Evolutionary conservation across 2,888 invertebrate genomes (phyloP), one percentile per base, ranked within the genome.

Genomic region (Eupeodes latifasciatus): DNA sequence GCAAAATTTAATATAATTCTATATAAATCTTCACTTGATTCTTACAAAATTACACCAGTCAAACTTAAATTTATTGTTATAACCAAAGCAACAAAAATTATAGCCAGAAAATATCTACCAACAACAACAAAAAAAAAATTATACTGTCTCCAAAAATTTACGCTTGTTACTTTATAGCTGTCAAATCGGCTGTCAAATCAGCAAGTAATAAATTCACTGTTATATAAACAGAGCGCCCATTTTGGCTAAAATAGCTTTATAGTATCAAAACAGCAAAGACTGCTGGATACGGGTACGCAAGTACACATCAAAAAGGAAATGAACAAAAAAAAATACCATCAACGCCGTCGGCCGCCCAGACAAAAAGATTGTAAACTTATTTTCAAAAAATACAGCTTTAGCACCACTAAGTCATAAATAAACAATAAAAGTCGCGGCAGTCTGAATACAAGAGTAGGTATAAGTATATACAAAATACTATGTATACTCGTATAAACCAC

Each of bases 131-230:
- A 40, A 40, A 1, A 5, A 51, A 53, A 53, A 67, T 14, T 19
- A 27, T 11, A 69, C 51, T 16, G 69, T 36, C 51, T 53, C 69
- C n/a, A 69, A 67, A 51, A 67, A 47, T 67, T 10, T 53, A 53
- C 71, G 55, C 40, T 16, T 55, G 7, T 19, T 4, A 9, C 14
- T 71, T 71, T 55, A 71, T 71, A 55, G 66, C 47, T 74, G 61
- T 76, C 62, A 75, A 80, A 80, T 83, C 67, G 84, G 19, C 84
- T 87, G 87, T 84, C 71, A 87, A 84, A 71, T 55, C 71, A 84
- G 66, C 84, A 74, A 71, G 76, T 80, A 84, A 80, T 72, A 71
- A 71, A 69, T 69, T 69, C 44, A 16, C 16, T 55, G 67, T 67
- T 36, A 75, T 71, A 40, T 55, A 44, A 71, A 14, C 40, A 55